Base-by-base conservation (phyloP, 2,113 vertebrate species). In the Pterocles burchelli region DNA sequence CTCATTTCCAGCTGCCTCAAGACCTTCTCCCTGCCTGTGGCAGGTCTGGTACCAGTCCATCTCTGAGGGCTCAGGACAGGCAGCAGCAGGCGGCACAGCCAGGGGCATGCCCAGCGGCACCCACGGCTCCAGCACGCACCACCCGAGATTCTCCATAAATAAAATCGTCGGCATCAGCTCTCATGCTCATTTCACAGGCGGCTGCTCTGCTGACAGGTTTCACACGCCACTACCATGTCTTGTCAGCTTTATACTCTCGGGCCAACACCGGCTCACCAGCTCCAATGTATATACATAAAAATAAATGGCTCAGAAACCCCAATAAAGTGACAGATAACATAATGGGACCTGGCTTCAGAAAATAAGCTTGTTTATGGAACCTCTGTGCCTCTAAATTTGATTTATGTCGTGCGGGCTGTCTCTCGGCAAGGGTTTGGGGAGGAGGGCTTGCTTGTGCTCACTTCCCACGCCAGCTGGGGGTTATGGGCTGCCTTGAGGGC, bases 161-260 rank as follows among this genome's bases (percentile, higher is more conserved):
- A 98, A 98, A 88, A 89, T 33, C 41, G 2, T 91, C 38, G 4
- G 86, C 68, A 33, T 52, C 3, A 0, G 74, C 90, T 90, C 92
- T 66, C 1, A 17, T 97, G 98, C 98, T 98, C 97, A 98, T 98
- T 98, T 98, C 98, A 98, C 98, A 98, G 97, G 97, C 96, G 76
- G 96, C 98, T 98, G 98, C 97, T 94, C 95, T 33, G 95, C 97
- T 98, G 98, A 98, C 98, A 97, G 97, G 89, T 95, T 93, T 97
- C 97, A 95, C 96, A 94, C 85, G 93, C 95, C 2, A 54, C 95
- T 93, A 79, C 95, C 66, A 36, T 89, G 96, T 98, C 97, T 98
- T 97, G 98, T 98, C 98, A 97, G 96, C 97, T 98, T 98, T 97
- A 97, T 90, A 90, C 96, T 96, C 96, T 55, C 92, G 93, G 97